Base-by-base conservation (phyloP, 1,140 invertebrate genomes). In the Bombus fervidus region DNA sequence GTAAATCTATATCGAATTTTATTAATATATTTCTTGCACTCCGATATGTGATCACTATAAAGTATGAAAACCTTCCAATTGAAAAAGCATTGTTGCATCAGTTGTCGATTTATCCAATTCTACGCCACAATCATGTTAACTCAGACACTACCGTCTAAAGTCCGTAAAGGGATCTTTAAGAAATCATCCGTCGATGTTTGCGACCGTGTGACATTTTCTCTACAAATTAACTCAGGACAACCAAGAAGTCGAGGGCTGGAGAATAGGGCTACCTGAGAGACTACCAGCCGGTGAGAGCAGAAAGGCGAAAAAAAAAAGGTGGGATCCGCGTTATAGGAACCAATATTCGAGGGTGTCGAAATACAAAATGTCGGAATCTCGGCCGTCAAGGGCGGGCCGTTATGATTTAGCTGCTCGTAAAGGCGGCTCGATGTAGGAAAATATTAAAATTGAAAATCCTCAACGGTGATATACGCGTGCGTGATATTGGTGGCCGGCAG, bases 371-470 rank as follows among this genome's bases (percentile, higher is more conserved):
- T 84, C 87, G 82, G 79, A 80, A 77, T 69, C 73, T 53, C 66
- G 37, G 43, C n/a, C 59, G 59, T 39, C 15, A 22, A 57, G n/a
- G 68, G 53, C 31, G 68, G 73, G 79, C 82, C 87, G 90, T 91
- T 91, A 92, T 93, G 94, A 94, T 94, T 94, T 94, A 94, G 91
- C 91, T 87, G 89, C 89, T 94, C 93, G 92, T 94, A 94, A 94
- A 94, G 89, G 88, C 90, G 83, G 87, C 75, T 85, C 90, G 6
- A 90, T 91, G 91, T 91, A 86, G 91, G 91, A 93, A 94, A 94
- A 93, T 94, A 95, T 95, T 94, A 94, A 94, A 94, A 94, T 94
- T 93, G 94, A 95, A 94, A 95, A 93, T 94, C 91, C 90, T 92
- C 90, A 93, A 92, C 88, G 88, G 89, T 94, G 93, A 95, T 95